These are phyloP conservation scores for Poeciliopsis turneri DNA, from an alignment of 2,797 vertebrate genomes.

Conservation along the genomic window DNA sequence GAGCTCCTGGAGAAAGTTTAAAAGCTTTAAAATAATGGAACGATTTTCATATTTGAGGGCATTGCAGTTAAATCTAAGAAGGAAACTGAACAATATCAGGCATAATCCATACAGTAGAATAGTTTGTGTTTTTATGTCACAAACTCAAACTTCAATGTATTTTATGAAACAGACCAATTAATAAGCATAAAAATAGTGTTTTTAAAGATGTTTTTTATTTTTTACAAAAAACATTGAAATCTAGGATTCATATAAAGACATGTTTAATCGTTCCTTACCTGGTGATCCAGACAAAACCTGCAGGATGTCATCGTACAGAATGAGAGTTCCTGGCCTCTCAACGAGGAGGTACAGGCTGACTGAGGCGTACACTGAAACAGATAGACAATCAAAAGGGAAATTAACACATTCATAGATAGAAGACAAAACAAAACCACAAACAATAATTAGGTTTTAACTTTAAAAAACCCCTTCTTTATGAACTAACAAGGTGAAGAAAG, in stretches of 20 bases:
- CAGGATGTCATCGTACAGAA: constrained; percentile 94
- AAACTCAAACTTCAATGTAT: neutral
- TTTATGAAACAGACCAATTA: neutral
- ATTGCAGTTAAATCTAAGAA: neutral
- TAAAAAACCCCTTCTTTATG: neutral
- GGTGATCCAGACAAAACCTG: constrained; percentile 94
- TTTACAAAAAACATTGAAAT: neutral
- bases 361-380: constrained; percentile 87
- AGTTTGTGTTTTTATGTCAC: too few relatives aligned
- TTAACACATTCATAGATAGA: neutral
- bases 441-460: neutral
- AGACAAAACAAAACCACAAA: neutral
- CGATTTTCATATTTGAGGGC: neutral
- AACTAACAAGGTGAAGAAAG: neutral
- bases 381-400: neutral
- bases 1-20: constrained; percentile 80
- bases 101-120: neutral
- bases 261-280: constrained; percentile 72
- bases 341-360: constrained; percentile 94
- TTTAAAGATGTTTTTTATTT: neutral
- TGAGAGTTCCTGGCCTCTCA: constrained; percentile 93
- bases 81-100: neutral
- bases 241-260: neutral
- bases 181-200: too few relatives aligned
- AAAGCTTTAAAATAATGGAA: neutral